Evolutionary conservation across 2,888 invertebrate species (phyloP).

Genomic region (Orchesella flavescens): DNA sequence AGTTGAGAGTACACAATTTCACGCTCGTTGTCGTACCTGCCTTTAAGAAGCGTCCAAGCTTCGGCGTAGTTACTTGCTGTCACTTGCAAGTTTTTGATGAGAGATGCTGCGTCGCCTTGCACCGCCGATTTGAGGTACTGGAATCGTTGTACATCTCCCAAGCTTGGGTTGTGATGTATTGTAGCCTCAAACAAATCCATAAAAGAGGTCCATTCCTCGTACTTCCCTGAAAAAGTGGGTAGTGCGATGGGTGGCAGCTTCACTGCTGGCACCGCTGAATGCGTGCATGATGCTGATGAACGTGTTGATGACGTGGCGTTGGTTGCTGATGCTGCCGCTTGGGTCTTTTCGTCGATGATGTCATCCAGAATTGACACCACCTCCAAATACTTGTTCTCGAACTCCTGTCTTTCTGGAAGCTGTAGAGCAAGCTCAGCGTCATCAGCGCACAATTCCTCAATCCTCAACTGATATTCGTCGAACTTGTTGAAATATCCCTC

Average conservation of each 20-base stretch:
- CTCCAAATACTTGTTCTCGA: too few species aligned
- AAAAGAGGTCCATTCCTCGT: slow-evolving; percentile 42
- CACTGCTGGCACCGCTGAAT: too few species aligned
- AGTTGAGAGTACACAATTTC: slow-evolving; percentile 23
- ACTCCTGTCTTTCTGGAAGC: too few species aligned
- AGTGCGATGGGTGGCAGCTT: slow-evolving; percentile 24
- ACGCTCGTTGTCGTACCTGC: slow-evolving; percentile 45
- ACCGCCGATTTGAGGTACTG: slow-evolving; percentile 41
- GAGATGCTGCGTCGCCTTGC: slow-evolving; percentile 20
- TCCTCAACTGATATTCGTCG: too few species aligned
- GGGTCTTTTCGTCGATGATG: too few species aligned
- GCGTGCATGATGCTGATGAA: too few species aligned
- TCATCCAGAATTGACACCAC: too few species aligned
- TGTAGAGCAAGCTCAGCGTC: too few species aligned
- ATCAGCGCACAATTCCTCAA: too few species aligned
- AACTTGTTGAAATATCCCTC: too few species aligned
- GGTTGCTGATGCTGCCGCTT: too few species aligned
- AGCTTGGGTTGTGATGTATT: not conserved
- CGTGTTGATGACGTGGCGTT: too few species aligned
- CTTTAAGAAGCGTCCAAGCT: slow-evolving; percentile 46
- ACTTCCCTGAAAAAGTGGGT: slow-evolving; percentile 35
- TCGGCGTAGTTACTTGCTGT: slow-evolving; percentile 39
- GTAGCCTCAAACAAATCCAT: slow-evolving; percentile 36
- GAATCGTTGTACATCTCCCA: slow-evolving; percentile 19
- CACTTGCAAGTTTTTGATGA: slow-evolving; percentile 19